These are phyloP conservation scores for Halcyon senegalensis DNA, from an alignment of 2,113 vertebrate genomes.

Conservation along the genomic window DNA sequence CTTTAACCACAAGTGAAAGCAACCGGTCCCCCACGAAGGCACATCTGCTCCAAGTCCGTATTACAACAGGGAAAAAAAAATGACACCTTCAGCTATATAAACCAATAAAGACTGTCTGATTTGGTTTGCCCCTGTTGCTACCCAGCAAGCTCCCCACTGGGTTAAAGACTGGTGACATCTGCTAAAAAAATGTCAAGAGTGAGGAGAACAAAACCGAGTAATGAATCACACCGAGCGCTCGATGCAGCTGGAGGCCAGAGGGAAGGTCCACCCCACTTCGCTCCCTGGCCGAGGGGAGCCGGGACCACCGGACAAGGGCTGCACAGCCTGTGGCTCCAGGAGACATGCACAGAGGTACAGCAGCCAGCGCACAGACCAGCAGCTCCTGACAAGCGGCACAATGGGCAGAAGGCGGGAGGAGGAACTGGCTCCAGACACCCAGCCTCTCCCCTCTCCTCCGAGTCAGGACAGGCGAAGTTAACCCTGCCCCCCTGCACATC, in stretches of 20 bases:
- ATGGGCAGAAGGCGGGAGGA: accelerated
- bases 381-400: accelerated
- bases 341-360: background rate
- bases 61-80: constrained; percentile 73
- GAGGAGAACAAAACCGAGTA: constrained; percentile 17
- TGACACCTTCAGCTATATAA: constrained; percentile 69
- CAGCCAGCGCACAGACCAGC: background rate
- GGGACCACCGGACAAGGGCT: background rate
- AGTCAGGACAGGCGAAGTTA: background rate
- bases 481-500: constrained; percentile 6
- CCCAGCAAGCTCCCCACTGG: constrained; percentile 62
- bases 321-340: background rate
- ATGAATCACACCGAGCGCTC: background rate
- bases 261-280: background rate
- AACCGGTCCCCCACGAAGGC: constrained; percentile 53
- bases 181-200: constrained; percentile 57
- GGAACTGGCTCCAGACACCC: accelerated
- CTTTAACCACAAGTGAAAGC: constrained; percentile 44
- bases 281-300: background rate
- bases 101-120: constrained; percentile 78
- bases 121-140: constrained; percentile 73
- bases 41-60: constrained; percentile 81
- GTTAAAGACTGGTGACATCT: constrained; percentile 76
- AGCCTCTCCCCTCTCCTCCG: accelerated
- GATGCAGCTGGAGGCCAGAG: background rate